phyloP scores from a whole-genome alignment of 2,113 vertebrate genomes.

The Caretta caretta region DNA sequence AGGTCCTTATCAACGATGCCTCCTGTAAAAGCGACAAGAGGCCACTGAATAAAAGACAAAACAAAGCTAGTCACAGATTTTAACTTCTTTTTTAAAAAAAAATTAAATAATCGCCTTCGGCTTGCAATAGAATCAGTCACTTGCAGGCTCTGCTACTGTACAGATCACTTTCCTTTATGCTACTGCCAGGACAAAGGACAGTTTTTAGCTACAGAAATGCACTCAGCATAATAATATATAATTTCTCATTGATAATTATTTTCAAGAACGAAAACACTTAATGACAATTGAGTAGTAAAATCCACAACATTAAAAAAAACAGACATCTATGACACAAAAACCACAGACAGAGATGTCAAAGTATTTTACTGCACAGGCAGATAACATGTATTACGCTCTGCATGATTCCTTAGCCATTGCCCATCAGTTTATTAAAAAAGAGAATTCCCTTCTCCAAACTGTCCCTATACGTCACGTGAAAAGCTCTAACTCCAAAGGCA shows the following conservation, averaged over 20 bases:
- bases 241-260: neutral
- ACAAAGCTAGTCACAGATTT: neutral
- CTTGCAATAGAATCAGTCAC: constrained; percentile 1
- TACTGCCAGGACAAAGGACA: accelerated
- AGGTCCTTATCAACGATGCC: constrained; percentile 98
- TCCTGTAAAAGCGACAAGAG: constrained; percentile 81
- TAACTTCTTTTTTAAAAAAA: neutral
- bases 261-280: neutral
- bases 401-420: neutral
- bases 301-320: neutral
- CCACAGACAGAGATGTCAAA: neutral
- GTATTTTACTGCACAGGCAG: neutral
- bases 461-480: neutral
- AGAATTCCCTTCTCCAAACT: neutral
- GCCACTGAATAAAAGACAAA: constrained; percentile 29
- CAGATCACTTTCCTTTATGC: neutral
- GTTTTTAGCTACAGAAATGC: neutral
- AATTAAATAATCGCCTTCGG: neutral
- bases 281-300: neutral
- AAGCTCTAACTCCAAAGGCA: neutral
- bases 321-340: neutral
- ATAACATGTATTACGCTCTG: neutral
- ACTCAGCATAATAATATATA: neutral
- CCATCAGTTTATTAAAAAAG: neutral
- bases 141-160: neutral